A percentile compares a stretch with the other conserved stretches of the same genome.
phyloP scores from a whole-genome alignment of 2,888 invertebrate species.

The Alsophila aescularia region DNA sequence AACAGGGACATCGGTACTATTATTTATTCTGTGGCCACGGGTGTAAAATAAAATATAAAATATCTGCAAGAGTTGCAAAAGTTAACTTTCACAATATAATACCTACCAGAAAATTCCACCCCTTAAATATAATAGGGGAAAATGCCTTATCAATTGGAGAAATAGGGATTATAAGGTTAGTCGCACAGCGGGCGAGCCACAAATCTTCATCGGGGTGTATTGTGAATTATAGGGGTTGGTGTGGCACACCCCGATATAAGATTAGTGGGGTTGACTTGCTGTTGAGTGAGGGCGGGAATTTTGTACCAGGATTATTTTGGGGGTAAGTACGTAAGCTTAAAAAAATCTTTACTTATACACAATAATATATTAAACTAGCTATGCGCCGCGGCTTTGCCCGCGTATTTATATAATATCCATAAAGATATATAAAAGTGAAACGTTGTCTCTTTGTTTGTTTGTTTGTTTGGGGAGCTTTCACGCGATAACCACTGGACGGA shows the following conservation, averaged over 20 bases:
- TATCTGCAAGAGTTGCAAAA: not conserved
- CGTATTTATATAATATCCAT: too few relatives aligned
- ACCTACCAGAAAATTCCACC: not conserved
- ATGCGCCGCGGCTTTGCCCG: too few relatives aligned
- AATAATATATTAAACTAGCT: too few relatives aligned
- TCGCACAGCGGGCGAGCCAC: constrained; percentile 46
- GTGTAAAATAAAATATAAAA: not conserved
- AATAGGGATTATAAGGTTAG: constrained; percentile 52
- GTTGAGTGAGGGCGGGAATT: constrained; percentile 5
- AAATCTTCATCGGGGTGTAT: constrained; percentile 57
- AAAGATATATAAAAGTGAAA: too few relatives aligned
- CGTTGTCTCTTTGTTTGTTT: too few relatives aligned
- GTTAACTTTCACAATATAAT: not conserved
- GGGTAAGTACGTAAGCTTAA: not conserved
- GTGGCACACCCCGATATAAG: constrained; percentile 31
- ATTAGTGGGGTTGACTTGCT: constrained; percentile 11
- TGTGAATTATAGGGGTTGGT: constrained; percentile 34
- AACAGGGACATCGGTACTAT: too few relatives aligned
- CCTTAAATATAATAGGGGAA: constrained; percentile 24
- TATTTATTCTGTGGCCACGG: too few relatives aligned
- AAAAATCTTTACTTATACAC: too few relatives aligned
- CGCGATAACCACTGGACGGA: too few relatives aligned
- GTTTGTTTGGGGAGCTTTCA: too few relatives aligned
- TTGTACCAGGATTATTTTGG: not conserved
- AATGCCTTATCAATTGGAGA: constrained; percentile 49